A percentile compares a stretch with the other conserved stretches of the same genome.
Conservation (phyloP, 2,113 vertebrate genomes). For the Nettapus auritus region DNA sequence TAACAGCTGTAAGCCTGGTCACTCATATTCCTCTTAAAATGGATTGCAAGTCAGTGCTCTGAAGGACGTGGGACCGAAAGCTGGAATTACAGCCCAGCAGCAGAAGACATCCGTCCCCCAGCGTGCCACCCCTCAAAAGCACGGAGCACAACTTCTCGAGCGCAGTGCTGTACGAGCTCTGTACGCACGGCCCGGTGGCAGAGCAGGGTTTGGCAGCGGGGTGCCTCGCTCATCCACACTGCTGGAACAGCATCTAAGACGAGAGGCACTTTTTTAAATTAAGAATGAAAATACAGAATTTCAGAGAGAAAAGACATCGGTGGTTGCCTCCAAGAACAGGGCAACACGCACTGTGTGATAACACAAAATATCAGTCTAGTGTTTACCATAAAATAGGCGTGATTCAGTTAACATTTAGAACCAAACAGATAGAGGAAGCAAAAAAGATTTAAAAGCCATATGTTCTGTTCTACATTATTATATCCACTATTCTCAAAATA, state of each 20-base stretch:
- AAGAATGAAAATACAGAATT: background rate
- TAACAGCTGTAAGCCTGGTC: background rate
- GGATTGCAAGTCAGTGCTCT: background rate
- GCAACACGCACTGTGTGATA: background rate
- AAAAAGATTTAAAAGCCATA: background rate
- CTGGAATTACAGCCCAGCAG: background rate
- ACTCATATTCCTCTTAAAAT: background rate
- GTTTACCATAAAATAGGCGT: background rate
- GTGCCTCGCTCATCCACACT: background rate
- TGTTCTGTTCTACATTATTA: background rate
- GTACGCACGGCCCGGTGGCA: background rate
- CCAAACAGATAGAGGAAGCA: background rate
- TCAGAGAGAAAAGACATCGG: background rate
- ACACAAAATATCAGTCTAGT: accelerated
- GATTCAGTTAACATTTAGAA: background rate
- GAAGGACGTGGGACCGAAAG: background rate
- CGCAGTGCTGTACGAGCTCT: background rate
- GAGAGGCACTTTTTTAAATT: background rate
- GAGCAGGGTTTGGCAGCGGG: background rate
- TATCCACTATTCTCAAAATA: background rate
- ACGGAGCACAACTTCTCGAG: background rate
- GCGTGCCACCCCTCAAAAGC: background rate
- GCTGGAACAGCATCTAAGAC: background rate
- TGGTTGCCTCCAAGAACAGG: background rate
- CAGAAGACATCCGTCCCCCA: background rate